These are phyloP conservation scores for Drosophila chauvacae DNA, from an alignment of 1,140 invertebrate genomes.

Conservation along the genomic window DNA sequence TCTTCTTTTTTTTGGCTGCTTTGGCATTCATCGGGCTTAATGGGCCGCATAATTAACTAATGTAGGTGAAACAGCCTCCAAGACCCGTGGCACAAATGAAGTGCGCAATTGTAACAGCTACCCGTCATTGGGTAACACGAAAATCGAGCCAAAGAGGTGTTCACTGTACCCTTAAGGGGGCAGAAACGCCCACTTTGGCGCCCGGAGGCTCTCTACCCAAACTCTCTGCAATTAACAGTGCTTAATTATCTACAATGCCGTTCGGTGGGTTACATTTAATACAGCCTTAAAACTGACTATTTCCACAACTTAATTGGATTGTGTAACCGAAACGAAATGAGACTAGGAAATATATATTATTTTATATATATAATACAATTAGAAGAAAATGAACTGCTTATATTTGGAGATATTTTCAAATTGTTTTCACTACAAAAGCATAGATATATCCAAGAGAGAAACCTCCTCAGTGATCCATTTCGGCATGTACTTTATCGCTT, in stretches of 20 bases:
- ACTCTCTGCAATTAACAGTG: slow-evolving; percentile 39
- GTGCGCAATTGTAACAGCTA: slow-evolving; percentile 63
- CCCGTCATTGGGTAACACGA: slow-evolving; percentile 47
- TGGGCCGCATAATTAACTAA: slow-evolving; percentile 74
- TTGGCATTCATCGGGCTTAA: slow-evolving; percentile 52
- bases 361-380: no score
- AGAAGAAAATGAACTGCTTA: neutral
- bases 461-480: slow-evolving; percentile 26
- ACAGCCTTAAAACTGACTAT: slow-evolving; percentile 31
- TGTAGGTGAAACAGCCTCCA: slow-evolving; percentile 62
- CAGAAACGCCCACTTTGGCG: slow-evolving; percentile 38
- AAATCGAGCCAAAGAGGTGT: slow-evolving; percentile 13
- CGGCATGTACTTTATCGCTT: slow-evolving; percentile 36
- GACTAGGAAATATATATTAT: neutral
- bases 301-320: slow-evolving; percentile 44
- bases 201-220: slow-evolving; percentile 22
- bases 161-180: slow-evolving; percentile 20
- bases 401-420: neutral
- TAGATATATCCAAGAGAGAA: neutral
- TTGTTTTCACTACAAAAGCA: neutral
- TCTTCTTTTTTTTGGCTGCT: slow-evolving; percentile 1
- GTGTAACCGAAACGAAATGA: slow-evolving; percentile 10
- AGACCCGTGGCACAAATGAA: slow-evolving; percentile 62
- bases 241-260: slow-evolving; percentile 41
- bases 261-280: slow-evolving; percentile 48